phyloP scores from a whole-genome alignment of 2,113 vertebrate species.

The Sapajus apella region DNA sequence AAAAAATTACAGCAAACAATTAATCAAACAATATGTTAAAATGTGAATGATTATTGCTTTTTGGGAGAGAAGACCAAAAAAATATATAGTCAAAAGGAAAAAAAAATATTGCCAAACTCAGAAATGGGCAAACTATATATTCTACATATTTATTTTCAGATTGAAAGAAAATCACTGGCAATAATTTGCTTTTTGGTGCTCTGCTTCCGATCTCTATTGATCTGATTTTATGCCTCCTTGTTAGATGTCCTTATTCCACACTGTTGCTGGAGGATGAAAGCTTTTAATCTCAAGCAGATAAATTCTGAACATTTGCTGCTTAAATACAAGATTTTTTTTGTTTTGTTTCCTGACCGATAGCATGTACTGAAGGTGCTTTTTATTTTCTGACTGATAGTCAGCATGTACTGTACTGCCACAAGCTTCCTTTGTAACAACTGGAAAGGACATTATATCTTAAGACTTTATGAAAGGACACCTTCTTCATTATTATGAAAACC shows the following conservation, averaged over 20 bases:
- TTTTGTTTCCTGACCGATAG: not conserved
- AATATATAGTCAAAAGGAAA: not conserved
- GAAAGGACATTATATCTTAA: slow-evolving; percentile 42
- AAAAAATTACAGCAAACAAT: not conserved
- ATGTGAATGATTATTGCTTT: not conserved
- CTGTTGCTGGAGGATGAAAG: slow-evolving; percentile 23
- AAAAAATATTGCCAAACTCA: not conserved
- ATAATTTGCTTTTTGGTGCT: not conserved
- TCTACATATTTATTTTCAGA: not conserved
- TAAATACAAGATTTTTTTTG: not conserved
- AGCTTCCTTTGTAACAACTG: slow-evolving; percentile 36
- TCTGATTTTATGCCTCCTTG: slow-evolving; percentile 25
- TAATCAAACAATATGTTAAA: slow-evolving; percentile 13
- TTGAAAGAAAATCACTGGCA: not conserved
- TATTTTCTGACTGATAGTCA: not conserved
- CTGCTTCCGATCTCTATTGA: not conserved
- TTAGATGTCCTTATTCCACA: not conserved
- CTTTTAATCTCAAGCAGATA: not conserved
- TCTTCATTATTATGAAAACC: not conserved
- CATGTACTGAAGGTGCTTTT: not conserved
- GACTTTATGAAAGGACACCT: not conserved
- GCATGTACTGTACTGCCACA: not conserved
- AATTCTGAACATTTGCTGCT: slow-evolving; percentile 34
- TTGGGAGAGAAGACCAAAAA: not conserved
- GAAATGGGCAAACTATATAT: not conserved